These are phyloP conservation scores for Drosophila orena DNA, from an alignment of 1,140 invertebrate genomes.

Conservation along the genomic window DNA sequence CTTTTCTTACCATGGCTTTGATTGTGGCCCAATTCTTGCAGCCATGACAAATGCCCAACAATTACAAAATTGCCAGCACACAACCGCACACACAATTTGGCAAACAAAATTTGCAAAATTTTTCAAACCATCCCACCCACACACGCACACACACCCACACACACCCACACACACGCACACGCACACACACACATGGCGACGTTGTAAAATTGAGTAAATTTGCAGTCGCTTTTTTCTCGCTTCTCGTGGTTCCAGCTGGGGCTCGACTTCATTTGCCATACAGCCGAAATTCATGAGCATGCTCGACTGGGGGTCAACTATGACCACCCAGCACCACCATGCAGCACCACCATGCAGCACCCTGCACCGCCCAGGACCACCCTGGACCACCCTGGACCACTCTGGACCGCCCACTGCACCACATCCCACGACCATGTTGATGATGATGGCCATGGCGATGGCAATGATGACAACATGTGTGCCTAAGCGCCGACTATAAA, in stretches of 20 bases:
- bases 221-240: conserved; percentile 40
- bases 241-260: conserved; percentile 48
- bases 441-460: conserved; percentile 50
- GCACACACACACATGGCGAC: conserved; percentile 20
- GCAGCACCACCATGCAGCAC: background rate
- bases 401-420: conserved; percentile 2
- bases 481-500: conserved; percentile 63
- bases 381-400: background rate
- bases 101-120: conserved; percentile 66
- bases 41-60: conserved; percentile 51
- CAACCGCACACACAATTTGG: conserved; percentile 2
- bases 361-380: background rate
- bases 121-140: conserved; percentile 7
- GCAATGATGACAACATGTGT: conserved; percentile 71
- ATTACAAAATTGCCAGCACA: conserved; percentile 33
- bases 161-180: background rate
- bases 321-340: conserved; percentile 17
- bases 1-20: conserved; percentile 16
- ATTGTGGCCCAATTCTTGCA: conserved; percentile 29
- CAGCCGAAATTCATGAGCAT: conserved; percentile 74
- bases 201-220: conserved; percentile 57
- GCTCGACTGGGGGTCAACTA: conserved; percentile 38
- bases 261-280: conserved; percentile 62
- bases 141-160: conserved; percentile 20
- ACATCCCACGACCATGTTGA: conserved; percentile 29